Conservation (phyloP, 2,797 vertebrate genomes). For the Neosilurus hyrtlii region DNA sequence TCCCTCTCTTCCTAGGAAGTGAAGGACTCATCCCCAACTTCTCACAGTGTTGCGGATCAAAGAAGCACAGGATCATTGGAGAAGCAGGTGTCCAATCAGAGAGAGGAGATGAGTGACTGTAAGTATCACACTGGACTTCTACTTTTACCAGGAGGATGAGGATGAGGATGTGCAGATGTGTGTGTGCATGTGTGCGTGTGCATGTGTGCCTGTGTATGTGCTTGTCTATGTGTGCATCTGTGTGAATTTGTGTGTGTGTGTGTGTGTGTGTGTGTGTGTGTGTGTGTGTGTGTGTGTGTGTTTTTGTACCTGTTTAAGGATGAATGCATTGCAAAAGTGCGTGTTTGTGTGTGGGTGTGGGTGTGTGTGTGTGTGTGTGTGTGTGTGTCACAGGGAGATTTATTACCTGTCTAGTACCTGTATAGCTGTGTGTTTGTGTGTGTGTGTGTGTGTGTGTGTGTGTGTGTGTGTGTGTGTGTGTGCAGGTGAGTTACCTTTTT, state of each 20-base stretch:
- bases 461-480: too few species aligned
- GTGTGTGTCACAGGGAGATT: too few species aligned
- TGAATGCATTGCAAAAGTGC: too few species aligned
- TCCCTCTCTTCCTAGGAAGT: constrained; percentile 47
- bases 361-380: too few species aligned
- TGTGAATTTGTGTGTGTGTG: neutral
- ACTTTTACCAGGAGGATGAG: neutral
- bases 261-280: too few species aligned
- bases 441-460: too few species aligned
- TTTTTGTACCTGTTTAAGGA: too few species aligned
- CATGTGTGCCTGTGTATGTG: neutral
- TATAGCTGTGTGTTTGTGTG: too few species aligned
- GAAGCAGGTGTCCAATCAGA: constrained; percentile 40
- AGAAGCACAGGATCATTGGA: neutral
- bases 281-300: too few species aligned
- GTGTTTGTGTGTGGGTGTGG: too few species aligned
- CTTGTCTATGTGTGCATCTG: constrained; percentile 15
- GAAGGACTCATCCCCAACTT: constrained; percentile 25
- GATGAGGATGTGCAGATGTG: constrained; percentile 1
- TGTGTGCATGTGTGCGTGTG: neutral
- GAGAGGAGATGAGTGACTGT: constrained; percentile 40
- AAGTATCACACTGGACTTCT: constrained; percentile 34
- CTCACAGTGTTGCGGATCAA: constrained; percentile 27
- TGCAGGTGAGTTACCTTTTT: too few species aligned
- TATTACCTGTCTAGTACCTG: too few species aligned